These are phyloP conservation scores for Drosophila testacea DNA, from an alignment of 2,888 invertebrate species.

Conservation along the genomic window DNA sequence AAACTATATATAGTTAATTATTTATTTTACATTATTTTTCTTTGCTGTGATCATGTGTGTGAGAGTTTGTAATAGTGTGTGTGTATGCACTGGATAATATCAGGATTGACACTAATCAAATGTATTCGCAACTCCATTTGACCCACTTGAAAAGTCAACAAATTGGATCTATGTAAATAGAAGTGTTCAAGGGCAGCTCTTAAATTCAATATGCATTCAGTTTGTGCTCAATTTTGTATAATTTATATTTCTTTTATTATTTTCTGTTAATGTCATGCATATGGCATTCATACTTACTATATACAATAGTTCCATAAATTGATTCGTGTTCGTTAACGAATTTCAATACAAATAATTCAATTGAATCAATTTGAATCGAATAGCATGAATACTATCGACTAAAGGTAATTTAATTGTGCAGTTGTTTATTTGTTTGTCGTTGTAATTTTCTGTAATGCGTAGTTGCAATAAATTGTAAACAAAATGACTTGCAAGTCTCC, in stretches of 20 bases:
- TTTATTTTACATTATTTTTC: not conserved
- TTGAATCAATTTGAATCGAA: slow-evolving; percentile 18
- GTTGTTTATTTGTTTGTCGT: not conserved
- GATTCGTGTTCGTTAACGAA: slow-evolving; percentile 17
- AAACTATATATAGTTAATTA: too few species aligned
- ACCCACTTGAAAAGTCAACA: slow-evolving; percentile 22
- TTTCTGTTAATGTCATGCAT: slow-evolving; percentile 38
- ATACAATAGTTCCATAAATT: slow-evolving; percentile 10
- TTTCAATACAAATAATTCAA: slow-evolving; percentile 33
- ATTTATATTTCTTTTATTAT: not conserved
- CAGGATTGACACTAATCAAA: not conserved
- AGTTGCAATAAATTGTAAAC: not conserved
- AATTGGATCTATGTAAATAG: slow-evolving; percentile 35
- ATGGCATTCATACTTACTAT: slow-evolving; percentile 14
- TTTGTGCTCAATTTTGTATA: slow-evolving; percentile 6
- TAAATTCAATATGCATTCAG: slow-evolving; percentile 18
- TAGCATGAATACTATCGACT: not conserved
- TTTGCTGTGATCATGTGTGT: not conserved
- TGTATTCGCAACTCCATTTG: not conserved
- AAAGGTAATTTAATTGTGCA: slow-evolving; percentile 20
- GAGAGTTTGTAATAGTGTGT: not conserved
- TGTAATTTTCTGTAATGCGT: slow-evolving; percentile 2
- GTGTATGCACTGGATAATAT: not conserved
- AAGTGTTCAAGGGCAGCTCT: slow-evolving; percentile 32
- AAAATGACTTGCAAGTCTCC: slow-evolving; percentile 60